Base-by-base conservation (phyloP, 2,113 vertebrate species). In the Gymnogyps californianus region DNA sequence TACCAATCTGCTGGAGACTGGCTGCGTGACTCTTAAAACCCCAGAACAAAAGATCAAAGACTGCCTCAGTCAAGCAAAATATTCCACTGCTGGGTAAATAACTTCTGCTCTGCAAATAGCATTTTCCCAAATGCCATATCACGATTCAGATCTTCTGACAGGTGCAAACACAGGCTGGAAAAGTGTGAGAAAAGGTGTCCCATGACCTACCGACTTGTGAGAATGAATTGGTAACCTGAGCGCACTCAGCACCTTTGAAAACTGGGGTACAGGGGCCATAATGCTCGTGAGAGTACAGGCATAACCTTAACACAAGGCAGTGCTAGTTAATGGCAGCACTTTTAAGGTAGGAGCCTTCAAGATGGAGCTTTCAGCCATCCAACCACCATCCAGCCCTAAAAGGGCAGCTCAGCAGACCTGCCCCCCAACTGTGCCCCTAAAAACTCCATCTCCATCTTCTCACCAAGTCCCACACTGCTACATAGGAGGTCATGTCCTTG, bases 31-130 rank as follows among this genome's bases (percentile, higher is more conserved):
- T 78, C 79, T 79, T 90, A 83, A 95, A 94, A 87, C 40, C 38
- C 57, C 67, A 72, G 83, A 90, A 94, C 28, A 90, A 90, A 96
- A 95, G 79, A 86, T 96, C 92, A 96, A 83, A 93, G 82, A 40
- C 66, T 82, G 44, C 40, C 55, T 83, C 57, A 67, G 80, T 42
- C 81, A 66, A 91, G 83, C 3, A 55, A 77, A 76, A 95, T 96
- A 93, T 74, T 83, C 65, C 87, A 67, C 52, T 58, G 22, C 46
- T 92, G 58, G 76, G 61, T 67, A 94, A 97, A 94, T 71, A 93
- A 83, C 42, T 95, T 40, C 32, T 88, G 62, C 55, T 95, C 42
- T 76, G 89, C 80, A 95, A 94, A 93, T 4, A 71, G 31, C 47
- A 92, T 70, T 86, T 91, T 79, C 79, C 64, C 64, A 75, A 95